These are phyloP conservation scores for Pristis pectinata DNA, from an alignment of 2,797 vertebrate species.

Conservation along the genomic window DNA sequence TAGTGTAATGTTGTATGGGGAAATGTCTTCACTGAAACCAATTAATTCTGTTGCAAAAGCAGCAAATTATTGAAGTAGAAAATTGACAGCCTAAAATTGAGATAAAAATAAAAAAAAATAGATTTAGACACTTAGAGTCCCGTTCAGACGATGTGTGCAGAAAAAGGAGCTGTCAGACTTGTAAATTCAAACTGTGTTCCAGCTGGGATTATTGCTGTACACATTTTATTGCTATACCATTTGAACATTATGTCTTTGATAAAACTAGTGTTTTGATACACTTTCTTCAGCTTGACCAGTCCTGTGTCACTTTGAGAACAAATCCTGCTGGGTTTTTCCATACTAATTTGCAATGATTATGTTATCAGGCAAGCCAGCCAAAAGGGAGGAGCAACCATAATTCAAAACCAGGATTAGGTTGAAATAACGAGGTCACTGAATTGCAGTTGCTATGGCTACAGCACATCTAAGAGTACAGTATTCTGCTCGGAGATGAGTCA, in stretches of 20 bases:
- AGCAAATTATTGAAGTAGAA: slow-evolving; percentile 35
- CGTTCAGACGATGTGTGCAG: slow-evolving; percentile 15
- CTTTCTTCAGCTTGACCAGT: slow-evolving; percentile 37
- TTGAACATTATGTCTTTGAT: slow-evolving; percentile 31
- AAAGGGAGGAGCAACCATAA: slow-evolving; percentile 99
- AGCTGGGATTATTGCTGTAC: slow-evolving; percentile 17
- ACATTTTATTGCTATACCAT: background rate
- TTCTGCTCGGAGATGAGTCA: slow-evolving; percentile 78
- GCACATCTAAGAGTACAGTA: slow-evolving; percentile 98
- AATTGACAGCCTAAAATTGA: slow-evolving; percentile 34
- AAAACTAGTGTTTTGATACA: slow-evolving; percentile 33
- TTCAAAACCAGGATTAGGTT: slow-evolving; percentile 98
- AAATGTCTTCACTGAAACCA: slow-evolving; percentile 33
- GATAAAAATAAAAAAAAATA: slow-evolving; percentile 22
- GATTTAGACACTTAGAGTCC: slow-evolving; percentile 9
- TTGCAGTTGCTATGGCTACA: slow-evolving; percentile 96
- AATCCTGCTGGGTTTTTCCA: slow-evolving; percentile 63
- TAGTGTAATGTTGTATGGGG: slow-evolving; percentile 4
- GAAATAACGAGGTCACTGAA: slow-evolving; percentile 99
- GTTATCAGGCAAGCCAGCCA: slow-evolving; percentile 98
- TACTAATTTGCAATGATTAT: slow-evolving; percentile 98
- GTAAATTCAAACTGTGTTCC: slow-evolving; percentile 35
- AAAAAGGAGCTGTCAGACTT: slow-evolving; percentile 36
- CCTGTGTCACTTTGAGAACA: slow-evolving; percentile 51
- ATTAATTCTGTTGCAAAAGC: slow-evolving; percentile 36